phyloP scores from a whole-genome alignment of 2,113 vertebrate species.

The Cottus gobio region DNA sequence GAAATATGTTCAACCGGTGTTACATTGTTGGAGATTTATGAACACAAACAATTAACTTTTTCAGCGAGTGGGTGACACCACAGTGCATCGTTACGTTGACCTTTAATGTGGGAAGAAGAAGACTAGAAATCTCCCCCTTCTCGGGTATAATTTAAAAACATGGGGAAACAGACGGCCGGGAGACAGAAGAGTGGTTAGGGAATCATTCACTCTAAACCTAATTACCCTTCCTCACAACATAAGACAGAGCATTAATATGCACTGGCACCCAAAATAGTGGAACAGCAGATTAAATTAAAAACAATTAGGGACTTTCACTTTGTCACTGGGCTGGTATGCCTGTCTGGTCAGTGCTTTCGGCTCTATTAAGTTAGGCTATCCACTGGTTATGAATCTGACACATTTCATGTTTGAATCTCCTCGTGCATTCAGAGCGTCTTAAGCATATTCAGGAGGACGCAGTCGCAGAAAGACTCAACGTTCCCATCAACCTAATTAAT shows the following conservation, averaged over 20 bases:
- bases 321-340: constrained; percentile 71
- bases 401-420: constrained; percentile 39
- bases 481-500: constrained; percentile 76
- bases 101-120: constrained; percentile 54
- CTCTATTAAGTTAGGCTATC: constrained; percentile 69
- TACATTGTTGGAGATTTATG: background rate
- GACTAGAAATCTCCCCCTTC: constrained; percentile 47
- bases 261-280: constrained; percentile 80
- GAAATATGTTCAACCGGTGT: background rate
- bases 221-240: constrained; percentile 82
- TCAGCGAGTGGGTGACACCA: constrained; percentile 11
- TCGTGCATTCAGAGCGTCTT: constrained; percentile 32
- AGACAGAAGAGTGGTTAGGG: constrained; percentile 83
- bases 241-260: constrained; percentile 82
- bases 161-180: constrained; percentile 83
- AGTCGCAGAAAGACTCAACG: constrained; percentile 50
- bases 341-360: constrained; percentile 76
- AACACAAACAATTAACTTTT: constrained; percentile 26
- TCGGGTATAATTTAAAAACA: constrained; percentile 76
- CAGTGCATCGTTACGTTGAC: constrained; percentile 44
- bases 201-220: constrained; percentile 83
- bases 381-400: constrained; percentile 58
- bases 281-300: constrained; percentile 81
- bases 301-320: constrained; percentile 79
- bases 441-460: background rate